Percentiles rank a stretch among this genome's conserved stretches.
Evolutionary conservation across 1,140 invertebrate genomes (phyloP).

Genomic region (Aphis craccivora): DNA sequence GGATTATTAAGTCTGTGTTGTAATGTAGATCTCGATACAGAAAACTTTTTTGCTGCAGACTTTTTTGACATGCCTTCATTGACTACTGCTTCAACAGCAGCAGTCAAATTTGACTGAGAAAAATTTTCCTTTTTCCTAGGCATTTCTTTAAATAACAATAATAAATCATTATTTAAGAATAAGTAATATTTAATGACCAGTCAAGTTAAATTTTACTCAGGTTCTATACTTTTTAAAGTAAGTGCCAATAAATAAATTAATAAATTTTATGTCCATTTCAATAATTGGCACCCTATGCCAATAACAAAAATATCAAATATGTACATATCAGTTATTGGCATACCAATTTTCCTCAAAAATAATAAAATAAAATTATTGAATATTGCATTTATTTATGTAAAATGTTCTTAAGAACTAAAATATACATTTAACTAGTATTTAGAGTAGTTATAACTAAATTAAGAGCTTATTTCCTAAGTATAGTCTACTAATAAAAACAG

Average conservation of each 20-base stretch:
- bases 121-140: neutral
- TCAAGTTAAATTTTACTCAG: neutral
- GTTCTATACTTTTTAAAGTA: neutral
- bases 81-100: conserved; percentile 20
- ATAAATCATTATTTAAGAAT: neutral
- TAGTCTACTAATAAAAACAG: conserved; percentile 17
- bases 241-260: conserved; percentile 24
- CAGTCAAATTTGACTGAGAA: neutral
- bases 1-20: conserved; percentile 38
- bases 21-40: conserved; percentile 9
- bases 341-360: conserved; percentile 7
- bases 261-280: conserved; percentile 1
- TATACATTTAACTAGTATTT: neutral
- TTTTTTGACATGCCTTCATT: conserved; percentile 15
- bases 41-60: neutral
- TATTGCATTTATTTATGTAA: neutral
- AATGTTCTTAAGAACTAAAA: conserved; percentile 17
- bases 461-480: conserved; percentile 18
- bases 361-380: neutral
- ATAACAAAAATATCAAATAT: neutral
- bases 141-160: conserved; percentile 3
- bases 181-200: neutral
- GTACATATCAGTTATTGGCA: conserved; percentile 26
- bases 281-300: conserved; percentile 14
- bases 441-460: neutral